Evolutionary conservation across 2,797 vertebrate species (phyloP).

Genomic region (Lepus townsendii): DNA sequence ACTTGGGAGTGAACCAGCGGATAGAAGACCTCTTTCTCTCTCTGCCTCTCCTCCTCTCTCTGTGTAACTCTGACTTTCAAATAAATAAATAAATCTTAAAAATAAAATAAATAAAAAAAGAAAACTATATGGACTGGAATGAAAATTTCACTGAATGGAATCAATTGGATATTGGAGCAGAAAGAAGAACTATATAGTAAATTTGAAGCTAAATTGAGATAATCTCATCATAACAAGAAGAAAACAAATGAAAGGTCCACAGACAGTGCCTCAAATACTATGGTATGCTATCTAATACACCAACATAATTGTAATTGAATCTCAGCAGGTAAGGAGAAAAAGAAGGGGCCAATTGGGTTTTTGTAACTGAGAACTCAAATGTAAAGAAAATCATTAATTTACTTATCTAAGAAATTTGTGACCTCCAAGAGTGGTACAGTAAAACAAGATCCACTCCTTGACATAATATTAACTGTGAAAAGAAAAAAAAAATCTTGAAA

Average conservation of each 20-base stretch:
- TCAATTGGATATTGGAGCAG: neutral
- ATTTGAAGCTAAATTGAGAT: neutral
- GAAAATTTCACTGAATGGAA: neutral
- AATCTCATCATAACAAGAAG: neutral
- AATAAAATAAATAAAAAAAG: too few relatives aligned
- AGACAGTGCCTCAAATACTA: too few relatives aligned
- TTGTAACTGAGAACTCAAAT: neutral
- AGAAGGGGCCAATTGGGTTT: neutral
- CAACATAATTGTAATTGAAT: neutral
- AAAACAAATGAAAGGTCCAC: neutral
- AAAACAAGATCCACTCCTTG: too few relatives aligned
- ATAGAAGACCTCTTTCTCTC: too few relatives aligned
- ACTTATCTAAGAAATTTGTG: too few relatives aligned
- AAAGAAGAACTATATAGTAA: neutral
- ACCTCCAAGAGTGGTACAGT: too few relatives aligned
- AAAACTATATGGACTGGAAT: neutral
- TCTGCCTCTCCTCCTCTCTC: too few relatives aligned
- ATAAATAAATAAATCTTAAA: too few relatives aligned
- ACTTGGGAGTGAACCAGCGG: too few relatives aligned
- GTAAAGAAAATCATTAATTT: neutral
- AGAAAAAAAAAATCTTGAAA: too few relatives aligned
- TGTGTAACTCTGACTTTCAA: too few relatives aligned
- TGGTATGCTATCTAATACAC: neutral
- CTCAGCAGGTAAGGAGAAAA: neutral
- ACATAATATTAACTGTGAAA: too few relatives aligned